Conservation (phyloP, 2,113 vertebrate genomes). For the Urocitellus parryii region DNA sequence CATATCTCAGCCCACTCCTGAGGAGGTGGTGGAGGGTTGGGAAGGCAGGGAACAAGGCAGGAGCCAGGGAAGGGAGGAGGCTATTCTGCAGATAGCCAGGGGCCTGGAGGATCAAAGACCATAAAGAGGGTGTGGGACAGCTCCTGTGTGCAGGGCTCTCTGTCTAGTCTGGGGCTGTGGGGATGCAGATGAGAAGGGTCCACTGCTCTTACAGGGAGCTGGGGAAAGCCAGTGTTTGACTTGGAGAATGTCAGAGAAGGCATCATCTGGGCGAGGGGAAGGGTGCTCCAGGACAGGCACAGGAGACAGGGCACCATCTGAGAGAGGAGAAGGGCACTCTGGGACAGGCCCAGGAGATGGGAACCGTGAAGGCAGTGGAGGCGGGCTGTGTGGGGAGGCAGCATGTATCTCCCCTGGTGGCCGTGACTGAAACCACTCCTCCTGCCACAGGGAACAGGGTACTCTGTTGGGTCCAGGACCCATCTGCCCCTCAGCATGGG, state of each 20-base stretch:
- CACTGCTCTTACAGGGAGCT: accelerated
- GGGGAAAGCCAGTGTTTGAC: not conserved
- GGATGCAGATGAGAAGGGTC: no score
- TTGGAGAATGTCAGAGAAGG: not conserved
- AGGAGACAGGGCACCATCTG: not conserved
- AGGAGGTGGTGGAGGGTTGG: no score
- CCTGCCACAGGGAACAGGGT: no score
- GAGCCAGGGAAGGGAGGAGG: not conserved
- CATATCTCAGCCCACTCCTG: not conserved
- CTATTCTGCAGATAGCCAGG: not conserved
- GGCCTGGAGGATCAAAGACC: no score
- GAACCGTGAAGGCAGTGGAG: no score
- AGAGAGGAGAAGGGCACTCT: no score
- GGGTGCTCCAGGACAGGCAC: accelerated
- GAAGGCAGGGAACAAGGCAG: not conserved
- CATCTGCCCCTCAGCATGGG: accelerated
- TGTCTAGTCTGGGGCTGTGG: no score
- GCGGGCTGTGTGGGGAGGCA: no score
- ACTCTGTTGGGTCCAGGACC: not conserved
- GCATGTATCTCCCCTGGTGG: no score
- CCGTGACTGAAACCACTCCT: not conserved
- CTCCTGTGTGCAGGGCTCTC: no score
- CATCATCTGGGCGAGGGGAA: not conserved
- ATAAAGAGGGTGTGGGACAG: no score
- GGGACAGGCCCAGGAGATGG: no score